Evolutionary conservation across 1,140 invertebrate genomes (phyloP), one percentile per base, ranked within the genome.

Genomic region (Limonius californicus): DNA sequence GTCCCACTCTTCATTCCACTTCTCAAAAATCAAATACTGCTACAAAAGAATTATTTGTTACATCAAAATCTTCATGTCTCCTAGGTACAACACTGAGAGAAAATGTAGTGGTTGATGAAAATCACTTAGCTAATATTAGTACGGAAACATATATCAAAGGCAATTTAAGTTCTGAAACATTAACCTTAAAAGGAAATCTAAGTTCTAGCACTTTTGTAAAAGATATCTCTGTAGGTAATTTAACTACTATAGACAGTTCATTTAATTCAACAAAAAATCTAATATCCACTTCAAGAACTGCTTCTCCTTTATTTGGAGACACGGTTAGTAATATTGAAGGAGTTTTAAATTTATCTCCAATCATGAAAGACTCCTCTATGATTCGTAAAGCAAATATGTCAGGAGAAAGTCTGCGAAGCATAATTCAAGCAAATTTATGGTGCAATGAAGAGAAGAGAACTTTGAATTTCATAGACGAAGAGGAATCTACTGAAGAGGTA

Each of bases 351-450:
- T 8, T 56, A 18, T 61, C 66, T 9, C 59, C 64, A 21, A 20
- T 64, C 4, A 54, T 55, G 15, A 47, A n/a, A 20, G 62, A 57
- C 19, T 42, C 27, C 0, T 54, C 42, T n/a, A 6, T n/a, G 3
- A 3, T 16, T 6, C 50, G 45, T 23, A 19, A 53, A 4, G 50
- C 19, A 39, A 54, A 59, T 16, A 27, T 61, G 9, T 23, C 43
- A n/a, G 63, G 60, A n/a, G 20, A 21, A 8, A 21, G 15, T 4
- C 53, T 57, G 0, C 59, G 54, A 50, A 60, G 43, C 12, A 27
- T 60, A 1, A 57, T 57, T 9, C 61, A 66, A 27, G 56, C 57
- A 30, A 63, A 63, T 57, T 27, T 67, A 47, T 67, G 67, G 62
- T 19, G 50, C 12, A 2, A 4, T 9, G 20, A 55, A 1, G 30